Conservation (phyloP, 2,113 vertebrate species). For the Mionectes macconnelli region DNA sequence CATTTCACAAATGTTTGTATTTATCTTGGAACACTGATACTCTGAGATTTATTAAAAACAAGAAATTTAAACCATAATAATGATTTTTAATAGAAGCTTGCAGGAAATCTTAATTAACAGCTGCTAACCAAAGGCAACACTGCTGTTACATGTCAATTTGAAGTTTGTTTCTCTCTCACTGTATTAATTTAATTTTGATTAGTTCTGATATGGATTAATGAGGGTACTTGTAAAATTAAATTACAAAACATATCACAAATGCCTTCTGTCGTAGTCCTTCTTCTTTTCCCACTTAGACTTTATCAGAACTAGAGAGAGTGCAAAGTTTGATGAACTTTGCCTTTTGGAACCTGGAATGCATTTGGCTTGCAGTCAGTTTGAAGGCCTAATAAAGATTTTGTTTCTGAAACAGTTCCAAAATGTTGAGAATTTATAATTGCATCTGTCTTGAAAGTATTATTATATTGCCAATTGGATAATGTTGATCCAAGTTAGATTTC, state of each 20-base stretch:
- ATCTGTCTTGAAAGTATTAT: not conserved
- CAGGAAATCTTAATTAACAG: not conserved
- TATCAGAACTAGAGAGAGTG: not conserved
- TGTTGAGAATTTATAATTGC: not conserved
- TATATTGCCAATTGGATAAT: not conserved
- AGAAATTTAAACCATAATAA: not conserved
- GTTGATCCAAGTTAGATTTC: not conserved
- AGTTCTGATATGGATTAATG: not conserved
- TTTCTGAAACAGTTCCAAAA: conserved; percentile 17
- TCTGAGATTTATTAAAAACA: not conserved
- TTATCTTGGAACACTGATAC: not conserved
- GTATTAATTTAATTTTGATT: not conserved
- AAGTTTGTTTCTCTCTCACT: not conserved
- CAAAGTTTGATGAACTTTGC: not conserved
- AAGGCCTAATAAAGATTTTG: not conserved
- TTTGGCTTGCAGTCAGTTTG: not conserved
- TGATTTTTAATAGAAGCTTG: not conserved
- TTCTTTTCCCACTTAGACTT: not conserved
- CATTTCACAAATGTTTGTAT: not conserved
- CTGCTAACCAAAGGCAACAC: not conserved
- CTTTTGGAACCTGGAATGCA: not conserved
- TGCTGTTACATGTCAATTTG: not conserved
- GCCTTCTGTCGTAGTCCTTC: not conserved
- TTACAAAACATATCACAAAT: not conserved
- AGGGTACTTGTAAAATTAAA: not conserved